Percentiles rank a stretch among this genome's conserved stretches.
Conservation (phyloP, 2,888 invertebrate genomes). For the Euzetes globulus region DNA sequence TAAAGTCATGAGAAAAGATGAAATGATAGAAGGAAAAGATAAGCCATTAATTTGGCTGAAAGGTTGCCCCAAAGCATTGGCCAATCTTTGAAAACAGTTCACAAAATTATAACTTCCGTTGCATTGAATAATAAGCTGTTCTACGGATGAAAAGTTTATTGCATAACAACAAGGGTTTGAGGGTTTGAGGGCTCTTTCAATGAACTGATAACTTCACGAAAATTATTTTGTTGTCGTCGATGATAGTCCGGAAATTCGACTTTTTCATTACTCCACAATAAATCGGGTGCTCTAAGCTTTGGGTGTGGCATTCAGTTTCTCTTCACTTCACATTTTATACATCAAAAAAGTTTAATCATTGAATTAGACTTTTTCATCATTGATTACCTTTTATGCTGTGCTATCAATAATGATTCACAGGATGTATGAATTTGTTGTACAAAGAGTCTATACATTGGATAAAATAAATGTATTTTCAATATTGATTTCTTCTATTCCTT, state of each 20-base stretch:
- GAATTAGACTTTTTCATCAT: neutral
- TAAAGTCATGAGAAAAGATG: neutral
- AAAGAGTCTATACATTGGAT: neutral
- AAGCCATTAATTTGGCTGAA: slow-evolving; percentile 1
- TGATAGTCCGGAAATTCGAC: slow-evolving; percentile 8
- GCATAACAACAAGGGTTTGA: neutral
- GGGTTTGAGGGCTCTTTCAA: neutral
- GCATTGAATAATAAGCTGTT: slow-evolving; percentile 14
- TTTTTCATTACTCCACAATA: neutral
- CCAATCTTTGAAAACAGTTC: neutral
- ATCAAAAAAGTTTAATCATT: neutral
- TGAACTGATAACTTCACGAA: neutral
- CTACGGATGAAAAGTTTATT: slow-evolving; percentile 19
- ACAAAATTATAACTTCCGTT: slow-evolving; percentile 23
- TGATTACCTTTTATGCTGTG: neutral
- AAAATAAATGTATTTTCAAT: neutral
- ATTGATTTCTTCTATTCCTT: neutral
- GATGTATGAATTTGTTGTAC: neutral
- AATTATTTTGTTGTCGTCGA: neutral
- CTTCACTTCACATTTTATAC: neutral
- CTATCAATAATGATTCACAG: neutral
- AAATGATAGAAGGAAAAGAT: neutral
- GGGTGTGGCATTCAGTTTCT: neutral
- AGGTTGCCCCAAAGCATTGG: neutral
- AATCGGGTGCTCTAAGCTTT: neutral